Evolutionary conservation across 2,113 vertebrate species (phyloP), one percentile per base, ranked within the genome.

Genomic region (Physeter macrocephalus): DNA sequence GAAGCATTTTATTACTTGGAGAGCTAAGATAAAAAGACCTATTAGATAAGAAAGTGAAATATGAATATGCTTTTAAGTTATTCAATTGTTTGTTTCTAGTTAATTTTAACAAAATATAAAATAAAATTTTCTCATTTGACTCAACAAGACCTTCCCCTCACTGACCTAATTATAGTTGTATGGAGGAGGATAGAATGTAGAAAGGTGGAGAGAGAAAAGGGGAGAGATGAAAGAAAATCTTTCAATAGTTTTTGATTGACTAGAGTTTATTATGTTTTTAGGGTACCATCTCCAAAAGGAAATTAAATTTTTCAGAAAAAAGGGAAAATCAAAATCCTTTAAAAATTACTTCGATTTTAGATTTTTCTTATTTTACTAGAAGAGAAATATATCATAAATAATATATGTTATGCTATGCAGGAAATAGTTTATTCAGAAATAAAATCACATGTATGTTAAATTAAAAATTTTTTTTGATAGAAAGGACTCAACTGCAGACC

Each of bases 31-130:
- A 34, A 75, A 84, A 81, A 25, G 36, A 88, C 41, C 20, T 75
- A 20, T 86, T 34, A 39, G 88, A 46, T 41, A 49, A 92, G 25
- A 34, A 92, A 46, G 39, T 77, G 20, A 8, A 86, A 64, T 88
- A 78, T 69, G 61, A 92, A 92, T 91, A 5, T 67, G n/a, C 59
- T 57, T 90, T 91, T 77, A 54, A 84, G 52, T 69, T 94, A 59
- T 78, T 93, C 29, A 25, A 54, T 94, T 84, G 57, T 85, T 59
- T 94, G 27, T 31, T 90, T 96, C 8, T 61, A 72, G 49, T 75
- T 95, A 89, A 86, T 96, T 96, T 97, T 82, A 95, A 88, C 62
- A 78, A 93, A 96, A 94, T 69, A n/a, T 13, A 25, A 95, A 94
- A 93, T 29, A 57, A 0, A 39, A 10, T 74, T 54, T 64, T 93